Conservation (phyloP, 2,113 vertebrate species). For the Anseranas semipalmata region DNA sequence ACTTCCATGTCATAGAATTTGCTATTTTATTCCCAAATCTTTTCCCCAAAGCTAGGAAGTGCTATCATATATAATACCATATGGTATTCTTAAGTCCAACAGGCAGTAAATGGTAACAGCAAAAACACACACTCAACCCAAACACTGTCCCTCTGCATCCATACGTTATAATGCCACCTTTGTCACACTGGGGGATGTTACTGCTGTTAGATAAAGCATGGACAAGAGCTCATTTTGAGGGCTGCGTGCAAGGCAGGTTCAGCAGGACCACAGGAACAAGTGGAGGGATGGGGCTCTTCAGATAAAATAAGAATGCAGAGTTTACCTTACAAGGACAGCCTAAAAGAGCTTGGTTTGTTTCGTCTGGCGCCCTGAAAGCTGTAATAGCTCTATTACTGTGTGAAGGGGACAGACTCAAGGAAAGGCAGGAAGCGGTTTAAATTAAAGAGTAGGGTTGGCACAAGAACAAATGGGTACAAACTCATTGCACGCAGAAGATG, state of each 20-base stretch:
- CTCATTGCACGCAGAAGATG: fast-evolving
- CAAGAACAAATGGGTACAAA: not conserved
- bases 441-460: not conserved
- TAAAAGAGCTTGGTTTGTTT: not conserved
- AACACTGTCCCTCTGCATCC: not conserved
- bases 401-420: not conserved
- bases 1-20: not conserved
- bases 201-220: not conserved
- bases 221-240: not conserved
- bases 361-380: not conserved
- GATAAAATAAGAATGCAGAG: not conserved
- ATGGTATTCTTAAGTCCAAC: not conserved
- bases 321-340: not conserved
- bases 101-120: not conserved
- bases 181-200: not conserved
- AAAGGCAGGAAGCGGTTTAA: constrained; percentile 7
- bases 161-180: not conserved
- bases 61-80: not conserved
- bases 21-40: not conserved
- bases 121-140: not conserved
- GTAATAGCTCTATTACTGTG: not conserved
- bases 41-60: not conserved
- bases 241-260: not conserved
- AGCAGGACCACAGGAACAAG: not conserved
- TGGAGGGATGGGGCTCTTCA: not conserved